Evolutionary conservation across 2,797 vertebrate genomes (phyloP), one percentile per base, ranked within the genome.

Genomic region (Thripadectes ignobilis): DNA sequence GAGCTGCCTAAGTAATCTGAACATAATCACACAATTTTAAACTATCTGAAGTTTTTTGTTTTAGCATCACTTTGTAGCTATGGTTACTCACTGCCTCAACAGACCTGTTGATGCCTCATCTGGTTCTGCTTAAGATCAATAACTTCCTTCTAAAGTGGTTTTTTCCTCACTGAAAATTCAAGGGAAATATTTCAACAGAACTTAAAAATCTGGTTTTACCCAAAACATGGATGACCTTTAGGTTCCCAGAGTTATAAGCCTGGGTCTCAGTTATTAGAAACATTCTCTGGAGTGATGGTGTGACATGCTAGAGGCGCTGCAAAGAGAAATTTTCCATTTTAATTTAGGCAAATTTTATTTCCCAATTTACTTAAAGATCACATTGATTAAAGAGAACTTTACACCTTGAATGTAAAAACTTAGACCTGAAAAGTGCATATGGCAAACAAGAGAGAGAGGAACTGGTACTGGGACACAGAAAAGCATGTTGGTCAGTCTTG

Each of bases 41-140:
- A 17, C n/a, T 32, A 22, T 6, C n/a, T 39, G 4, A 72, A 69
- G 7, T 75, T 71, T 58, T 79, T 26, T 61, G 11, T 20, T 76
- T 85, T 54, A 79, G 13, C n/a, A 73, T 69, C 11, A 12, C 16
- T 90, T 14, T 45, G 24, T 68, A 87, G 12, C 34, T 76, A 14
- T 32, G 21, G 32, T 48, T 90, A 80, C 39, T 88, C 18, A 61
- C 46, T 82, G 51, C 8, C 77, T 93, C 79, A 61, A 38, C 6
- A 89, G 24, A 75, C 23, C n/a, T 80, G 18, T 66, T 18, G 7
- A 59, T 80, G 61, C 8, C 18, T 88, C 36, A 36, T 88, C 73
- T 68, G 26, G 17, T 94, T 88, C 45, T 65, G 49, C 48, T 83
- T 68, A 77, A 88, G 48, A 59, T 93, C 55, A 68, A 14, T 63